Evolutionary conservation across 2,888 invertebrate genomes (phyloP).

Genomic region (Perithous albicinctus): DNA sequence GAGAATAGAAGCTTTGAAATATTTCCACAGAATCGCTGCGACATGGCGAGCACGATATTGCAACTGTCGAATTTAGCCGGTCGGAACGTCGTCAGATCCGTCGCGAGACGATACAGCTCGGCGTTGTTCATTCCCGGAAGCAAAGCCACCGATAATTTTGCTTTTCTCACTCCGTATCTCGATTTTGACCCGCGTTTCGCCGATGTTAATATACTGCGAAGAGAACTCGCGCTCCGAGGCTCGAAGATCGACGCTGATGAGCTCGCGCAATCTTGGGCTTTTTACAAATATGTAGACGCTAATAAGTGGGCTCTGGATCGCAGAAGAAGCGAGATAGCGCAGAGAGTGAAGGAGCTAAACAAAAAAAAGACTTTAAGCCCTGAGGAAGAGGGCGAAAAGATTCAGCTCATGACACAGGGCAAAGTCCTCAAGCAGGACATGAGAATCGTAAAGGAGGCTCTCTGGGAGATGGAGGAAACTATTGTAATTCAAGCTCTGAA

Average conservation of each 20-base stretch:
- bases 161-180: slow-evolving; percentile 89
- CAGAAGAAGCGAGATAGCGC: slow-evolving; percentile 85
- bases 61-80: not conserved
- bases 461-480: slow-evolving; percentile 91
- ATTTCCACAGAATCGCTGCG: not conserved
- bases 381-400: slow-evolving; percentile 83
- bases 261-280: slow-evolving; percentile 87
- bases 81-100: not conserved
- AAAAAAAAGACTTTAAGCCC: slow-evolving; percentile 68
- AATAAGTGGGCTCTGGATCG: slow-evolving; percentile 86
- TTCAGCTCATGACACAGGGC: slow-evolving; percentile 87
- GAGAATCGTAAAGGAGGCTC: slow-evolving; percentile 87
- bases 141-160: slow-evolving; percentile 89
- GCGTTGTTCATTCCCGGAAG: slow-evolving; percentile 89
- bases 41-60: slow-evolving; percentile 37
- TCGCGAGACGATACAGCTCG: slow-evolving; percentile 81
- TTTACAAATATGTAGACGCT: slow-evolving; percentile 87
- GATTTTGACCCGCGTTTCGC: slow-evolving; percentile 88
- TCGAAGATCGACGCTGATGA: slow-evolving; percentile 86
- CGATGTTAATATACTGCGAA: slow-evolving; percentile 85
- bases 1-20: slow-evolving; percentile 25
- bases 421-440: slow-evolving; percentile 87
- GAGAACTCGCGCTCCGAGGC: slow-evolving; percentile 87
- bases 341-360: slow-evolving; percentile 85
- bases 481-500: slow-evolving; percentile 88